These are phyloP conservation scores for Microplitis manilae DNA, from an alignment of 2,888 invertebrate genomes.

Conservation along the genomic window DNA sequence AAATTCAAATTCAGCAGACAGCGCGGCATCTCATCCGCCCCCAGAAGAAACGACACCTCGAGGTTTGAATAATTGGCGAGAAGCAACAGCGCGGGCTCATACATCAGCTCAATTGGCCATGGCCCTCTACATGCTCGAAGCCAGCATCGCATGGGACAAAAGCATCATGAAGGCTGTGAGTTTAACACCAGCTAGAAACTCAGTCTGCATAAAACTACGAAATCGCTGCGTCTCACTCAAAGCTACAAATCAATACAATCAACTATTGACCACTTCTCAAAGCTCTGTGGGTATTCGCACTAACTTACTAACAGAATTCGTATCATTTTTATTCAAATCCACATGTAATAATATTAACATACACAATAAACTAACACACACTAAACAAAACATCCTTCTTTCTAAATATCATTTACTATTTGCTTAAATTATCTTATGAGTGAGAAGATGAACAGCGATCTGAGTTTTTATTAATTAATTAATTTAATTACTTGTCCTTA, in stretches of 20 bases:
- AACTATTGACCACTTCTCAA: constrained; percentile 70
- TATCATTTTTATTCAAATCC: constrained; percentile 7
- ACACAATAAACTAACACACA: not conserved
- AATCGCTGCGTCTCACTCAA: constrained; percentile 71
- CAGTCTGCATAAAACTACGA: constrained; percentile 69
- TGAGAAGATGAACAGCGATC: not conserved
- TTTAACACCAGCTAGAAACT: constrained; percentile 72
- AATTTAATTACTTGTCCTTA: not conserved
- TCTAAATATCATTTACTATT: not conserved
- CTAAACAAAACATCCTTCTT: not conserved
- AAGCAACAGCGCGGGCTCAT: constrained; percentile 86
- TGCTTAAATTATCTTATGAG: not conserved
- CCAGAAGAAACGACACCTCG: constrained; percentile 78
- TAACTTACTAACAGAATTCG: constrained; percentile 66
- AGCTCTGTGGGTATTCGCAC: constrained; percentile 71
- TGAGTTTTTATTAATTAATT: not conserved
- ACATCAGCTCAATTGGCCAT: constrained; percentile 93
- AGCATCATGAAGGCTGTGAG: constrained; percentile 99
- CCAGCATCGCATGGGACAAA: constrained; percentile 98
- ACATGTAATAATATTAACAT: not conserved
- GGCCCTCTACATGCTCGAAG: constrained; percentile 90
- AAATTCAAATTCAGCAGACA: constrained; percentile 65
- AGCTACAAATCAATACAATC: constrained; percentile 70
- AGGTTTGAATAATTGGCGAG: constrained; percentile 90
- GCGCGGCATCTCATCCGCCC: constrained; percentile 64